Base-by-base conservation (phyloP, 53 echinoderm and acorn worm species). In the Apostichopus leukothele region DNA sequence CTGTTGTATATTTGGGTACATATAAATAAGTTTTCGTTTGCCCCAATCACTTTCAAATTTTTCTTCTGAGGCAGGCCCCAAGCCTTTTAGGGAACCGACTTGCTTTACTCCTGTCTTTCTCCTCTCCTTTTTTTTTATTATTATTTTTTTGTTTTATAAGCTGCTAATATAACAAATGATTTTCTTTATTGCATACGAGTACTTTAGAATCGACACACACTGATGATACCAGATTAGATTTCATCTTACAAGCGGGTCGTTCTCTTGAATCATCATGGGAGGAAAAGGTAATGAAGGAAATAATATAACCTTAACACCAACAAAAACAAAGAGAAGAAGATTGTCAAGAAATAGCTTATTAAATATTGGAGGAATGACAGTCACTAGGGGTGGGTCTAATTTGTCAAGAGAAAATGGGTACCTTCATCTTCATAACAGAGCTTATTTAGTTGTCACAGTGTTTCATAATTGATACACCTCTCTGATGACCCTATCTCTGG, bases 391-490 rank as follows among this genome's bases (percentile, higher is more conserved):
- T 81, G 81, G 60, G 59, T 22, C 81, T 81, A 81, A 81, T 81
- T 81, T 81, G 81, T 81, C 81, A 52, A 55, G 81, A 81, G 81
- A 54, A 76, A 81, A 81, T 81, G 55, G n/a, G 81, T 81, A 81
- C 8, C 81, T 81, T 9, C 81, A 55, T 81, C 71, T 54, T 54
- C 39, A 55, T 81, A 57, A 54, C 81, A 81, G 19, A 81, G 59
- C 81, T 81, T 81, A 81, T 81, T 81, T 54, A 81, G 81, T 55
- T 55, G 59, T 81, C 81, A 81, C 39, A 81, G 23, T 59, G 18
- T 81, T 59, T 54, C 81, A 55, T 81, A 81, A 81, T 81, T 81
- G 81, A 81, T 81, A 55, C 39, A 39, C 81, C 55, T 59, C 55
- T 81, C 55, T 54, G 81, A 81, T 54, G 81, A 59, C 53, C 54